Conservation (phyloP, 1,140 invertebrate genomes). For the Ylistrum balloti region DNA sequence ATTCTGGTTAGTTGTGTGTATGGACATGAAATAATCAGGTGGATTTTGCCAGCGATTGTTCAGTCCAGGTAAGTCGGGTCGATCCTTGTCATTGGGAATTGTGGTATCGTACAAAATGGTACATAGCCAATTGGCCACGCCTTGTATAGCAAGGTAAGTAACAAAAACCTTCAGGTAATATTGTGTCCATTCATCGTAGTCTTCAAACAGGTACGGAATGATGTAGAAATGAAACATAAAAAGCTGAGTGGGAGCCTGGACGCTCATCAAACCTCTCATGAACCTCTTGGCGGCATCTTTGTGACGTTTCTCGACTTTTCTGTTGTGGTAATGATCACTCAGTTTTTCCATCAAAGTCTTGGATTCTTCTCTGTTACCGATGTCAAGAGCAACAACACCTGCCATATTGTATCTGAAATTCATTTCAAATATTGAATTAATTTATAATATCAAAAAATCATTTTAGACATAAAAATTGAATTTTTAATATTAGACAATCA, state of each 20-base stretch:
- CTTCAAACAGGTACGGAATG: constrained; percentile 64
- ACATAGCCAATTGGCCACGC: constrained; percentile 68
- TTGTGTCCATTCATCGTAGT: constrained; percentile 60
- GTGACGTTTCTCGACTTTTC: not conserved
- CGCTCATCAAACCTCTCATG: constrained; percentile 50
- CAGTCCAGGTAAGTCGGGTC: constrained; percentile 47
- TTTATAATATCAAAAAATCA: constrained; percentile 1
- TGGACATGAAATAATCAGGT: constrained; percentile 61
- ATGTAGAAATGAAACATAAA: constrained; percentile 63
- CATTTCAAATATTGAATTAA: constrained; percentile 15
- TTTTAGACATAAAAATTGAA: not conserved
- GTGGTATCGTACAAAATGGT: constrained; percentile 59
- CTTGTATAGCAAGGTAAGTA: constrained; percentile 60
- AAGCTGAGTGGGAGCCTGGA: constrained; percentile 66
- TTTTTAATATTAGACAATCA: constrained; percentile 28
- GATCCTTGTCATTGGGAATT: constrained; percentile 60
- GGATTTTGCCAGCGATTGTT: constrained; percentile 53
- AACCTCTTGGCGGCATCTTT: constrained; percentile 27
- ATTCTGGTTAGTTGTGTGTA: not conserved
- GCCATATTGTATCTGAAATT: constrained; percentile 20
- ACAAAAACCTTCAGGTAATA: constrained; percentile 68
- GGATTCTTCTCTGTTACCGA: not conserved
- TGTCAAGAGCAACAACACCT: not conserved
- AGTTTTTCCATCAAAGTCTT: constrained; percentile 56
- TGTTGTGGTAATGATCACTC: constrained; percentile 25